Evolutionary conservation across 2,888 invertebrate species (phyloP).

Genomic region (Leptinotarsa haldemani): DNA sequence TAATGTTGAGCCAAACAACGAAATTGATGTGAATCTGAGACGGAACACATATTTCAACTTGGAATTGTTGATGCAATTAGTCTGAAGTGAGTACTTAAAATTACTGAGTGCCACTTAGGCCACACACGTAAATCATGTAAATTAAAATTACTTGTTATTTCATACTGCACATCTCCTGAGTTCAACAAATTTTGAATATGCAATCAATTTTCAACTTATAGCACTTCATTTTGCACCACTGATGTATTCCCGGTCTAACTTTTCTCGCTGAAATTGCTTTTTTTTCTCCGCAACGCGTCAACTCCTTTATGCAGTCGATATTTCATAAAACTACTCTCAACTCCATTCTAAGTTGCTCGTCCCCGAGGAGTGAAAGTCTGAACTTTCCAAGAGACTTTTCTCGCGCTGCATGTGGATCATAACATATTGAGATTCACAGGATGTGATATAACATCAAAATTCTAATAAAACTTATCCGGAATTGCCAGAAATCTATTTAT

Average conservation of each 20-base stretch:
- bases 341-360: constrained; percentile 36
- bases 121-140: too few relatives aligned
- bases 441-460: constrained; percentile 35
- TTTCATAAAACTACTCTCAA: constrained; percentile 43
- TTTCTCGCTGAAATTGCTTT: constrained; percentile 27
- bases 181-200: background rate
- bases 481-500: constrained; percentile 28
- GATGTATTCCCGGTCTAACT: constrained; percentile 4
- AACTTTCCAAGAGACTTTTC: constrained; percentile 36
- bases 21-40: too few relatives aligned
- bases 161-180: background rate
- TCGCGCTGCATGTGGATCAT: constrained; percentile 25
- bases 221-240: background rate
- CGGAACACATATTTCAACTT: too few relatives aligned
- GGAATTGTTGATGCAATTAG: too few relatives aligned
- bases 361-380: constrained; percentile 30
- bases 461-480: constrained; percentile 25
- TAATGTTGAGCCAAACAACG: too few relatives aligned
- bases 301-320: constrained; percentile 36
- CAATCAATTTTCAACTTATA: background rate
- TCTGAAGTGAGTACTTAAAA: too few relatives aligned
- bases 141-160: too few relatives aligned
- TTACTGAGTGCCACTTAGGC: too few relatives aligned
- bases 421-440: constrained; percentile 38
- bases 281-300: constrained; percentile 19